These are phyloP conservation scores for Nestor notabilis DNA, from an alignment of 2,113 vertebrate species.

Conservation along the genomic window DNA sequence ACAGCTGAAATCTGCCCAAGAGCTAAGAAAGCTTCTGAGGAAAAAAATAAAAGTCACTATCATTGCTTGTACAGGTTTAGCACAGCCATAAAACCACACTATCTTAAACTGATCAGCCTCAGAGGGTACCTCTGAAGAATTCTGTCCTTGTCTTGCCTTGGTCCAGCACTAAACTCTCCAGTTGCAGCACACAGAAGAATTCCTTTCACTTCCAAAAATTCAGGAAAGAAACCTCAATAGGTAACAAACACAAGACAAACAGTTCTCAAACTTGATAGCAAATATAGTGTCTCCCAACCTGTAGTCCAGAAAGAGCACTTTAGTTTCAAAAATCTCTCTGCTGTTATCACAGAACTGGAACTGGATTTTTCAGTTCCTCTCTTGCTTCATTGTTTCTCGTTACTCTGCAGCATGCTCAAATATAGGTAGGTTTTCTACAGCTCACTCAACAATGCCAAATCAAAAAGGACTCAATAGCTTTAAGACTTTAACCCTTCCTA, in stretches of 20 bases:
- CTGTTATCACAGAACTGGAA: neutral
- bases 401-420: neutral
- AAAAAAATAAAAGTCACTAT: neutral
- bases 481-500: conserved; percentile 15
- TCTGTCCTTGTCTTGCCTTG: neutral
- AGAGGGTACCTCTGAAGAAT: neutral
- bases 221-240: neutral
- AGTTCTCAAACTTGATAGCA: neutral
- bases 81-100: neutral
- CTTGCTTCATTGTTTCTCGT: neutral
- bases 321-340: neutral
- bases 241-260: neutral
- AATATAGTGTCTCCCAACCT: neutral
- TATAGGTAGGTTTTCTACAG: neutral
- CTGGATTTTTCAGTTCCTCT: neutral
- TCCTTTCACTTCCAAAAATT: neutral
- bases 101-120: neutral
- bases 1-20: neutral
- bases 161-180: neutral
- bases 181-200: neutral
- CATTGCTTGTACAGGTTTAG: neutral
- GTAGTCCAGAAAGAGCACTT: neutral
- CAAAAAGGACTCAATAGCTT: neutral
- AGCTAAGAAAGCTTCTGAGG: neutral
- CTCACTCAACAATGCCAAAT: neutral